These are phyloP conservation scores for Oscheius sp. DNA, from an alignment of 2,888 invertebrate species.

Conservation along the genomic window DNA sequence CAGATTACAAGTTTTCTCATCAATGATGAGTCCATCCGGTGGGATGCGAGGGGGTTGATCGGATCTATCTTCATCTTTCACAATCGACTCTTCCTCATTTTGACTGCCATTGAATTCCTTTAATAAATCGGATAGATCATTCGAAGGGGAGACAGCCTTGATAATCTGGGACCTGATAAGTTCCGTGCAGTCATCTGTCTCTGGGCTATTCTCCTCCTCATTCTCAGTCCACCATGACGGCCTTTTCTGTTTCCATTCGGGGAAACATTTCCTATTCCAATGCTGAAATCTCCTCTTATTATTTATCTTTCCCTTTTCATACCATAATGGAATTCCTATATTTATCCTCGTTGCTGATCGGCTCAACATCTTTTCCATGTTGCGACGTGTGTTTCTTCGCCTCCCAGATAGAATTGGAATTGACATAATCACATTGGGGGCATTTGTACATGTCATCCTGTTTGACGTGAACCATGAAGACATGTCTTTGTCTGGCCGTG, in stretches of 20 bases:
- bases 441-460: conserved; percentile 41
- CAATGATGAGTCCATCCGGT: conserved; percentile 21
- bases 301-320: neutral
- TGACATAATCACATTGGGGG: conserved; percentile 44
- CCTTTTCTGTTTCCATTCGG: conserved; percentile 44
- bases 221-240: conserved; percentile 29
- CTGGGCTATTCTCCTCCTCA: conserved; percentile 10
- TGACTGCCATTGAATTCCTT: neutral
- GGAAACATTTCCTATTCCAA: conserved; percentile 52
- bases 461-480: conserved; percentile 51
- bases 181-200: conserved; percentile 20
- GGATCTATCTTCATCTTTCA: conserved; percentile 29
- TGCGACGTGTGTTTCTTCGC: conserved; percentile 44
- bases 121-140: neutral
- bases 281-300: too few species aligned
- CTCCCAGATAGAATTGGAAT: conserved; percentile 53
- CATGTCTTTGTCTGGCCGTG: conserved; percentile 53
- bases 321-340: conserved; percentile 43
- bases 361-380: conserved; percentile 37
- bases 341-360: conserved; percentile 52
- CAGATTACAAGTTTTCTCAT: conserved; percentile 54
- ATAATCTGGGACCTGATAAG: conserved; percentile 19
- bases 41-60: neutral
- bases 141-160: neutral
- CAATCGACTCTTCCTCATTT: conserved; percentile 20